phyloP scores from a whole-genome alignment of 1,140 invertebrate genomes.

The Trachymyrmex cornetzi region DNA sequence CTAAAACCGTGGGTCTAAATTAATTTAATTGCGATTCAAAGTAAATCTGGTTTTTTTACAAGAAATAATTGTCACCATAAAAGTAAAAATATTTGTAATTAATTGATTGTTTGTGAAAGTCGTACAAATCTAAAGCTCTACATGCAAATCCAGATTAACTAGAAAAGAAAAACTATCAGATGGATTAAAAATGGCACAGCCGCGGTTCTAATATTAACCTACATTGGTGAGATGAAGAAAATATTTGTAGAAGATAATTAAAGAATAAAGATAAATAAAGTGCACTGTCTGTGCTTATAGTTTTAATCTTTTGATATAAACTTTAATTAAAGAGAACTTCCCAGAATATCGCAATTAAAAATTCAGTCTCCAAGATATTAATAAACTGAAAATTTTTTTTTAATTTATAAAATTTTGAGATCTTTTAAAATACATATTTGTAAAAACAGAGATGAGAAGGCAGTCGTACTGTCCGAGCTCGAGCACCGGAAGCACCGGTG shows the following conservation, averaged over 20 bases:
- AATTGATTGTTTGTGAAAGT: too few relatives aligned
- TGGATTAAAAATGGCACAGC: too few relatives aligned
- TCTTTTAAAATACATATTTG: background rate
- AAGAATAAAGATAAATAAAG: background rate
- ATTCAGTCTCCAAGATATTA: background rate
- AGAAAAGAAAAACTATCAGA: too few relatives aligned
- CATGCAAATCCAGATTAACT: too few relatives aligned
- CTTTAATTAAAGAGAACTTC: background rate
- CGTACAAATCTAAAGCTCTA: too few relatives aligned
- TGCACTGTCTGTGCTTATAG: background rate
- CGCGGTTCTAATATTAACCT: too few relatives aligned
- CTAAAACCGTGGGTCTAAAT: too few relatives aligned
- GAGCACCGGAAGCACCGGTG: slow-evolving; percentile 81
- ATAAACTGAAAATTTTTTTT: background rate
- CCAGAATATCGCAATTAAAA: background rate
- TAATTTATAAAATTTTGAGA: background rate
- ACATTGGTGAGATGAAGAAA: background rate
- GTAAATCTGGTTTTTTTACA: too few relatives aligned
- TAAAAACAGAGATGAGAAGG: slow-evolving; percentile 78
- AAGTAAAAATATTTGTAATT: too few relatives aligned
- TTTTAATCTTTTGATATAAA: background rate
- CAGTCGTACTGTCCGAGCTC: slow-evolving; percentile 82
- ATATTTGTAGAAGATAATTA: slow-evolving; percentile 18
- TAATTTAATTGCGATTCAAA: too few relatives aligned
- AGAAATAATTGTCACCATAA: too few relatives aligned